Base-by-base conservation (phyloP, 2,113 vertebrate species). In the Axis porcinus region DNA sequence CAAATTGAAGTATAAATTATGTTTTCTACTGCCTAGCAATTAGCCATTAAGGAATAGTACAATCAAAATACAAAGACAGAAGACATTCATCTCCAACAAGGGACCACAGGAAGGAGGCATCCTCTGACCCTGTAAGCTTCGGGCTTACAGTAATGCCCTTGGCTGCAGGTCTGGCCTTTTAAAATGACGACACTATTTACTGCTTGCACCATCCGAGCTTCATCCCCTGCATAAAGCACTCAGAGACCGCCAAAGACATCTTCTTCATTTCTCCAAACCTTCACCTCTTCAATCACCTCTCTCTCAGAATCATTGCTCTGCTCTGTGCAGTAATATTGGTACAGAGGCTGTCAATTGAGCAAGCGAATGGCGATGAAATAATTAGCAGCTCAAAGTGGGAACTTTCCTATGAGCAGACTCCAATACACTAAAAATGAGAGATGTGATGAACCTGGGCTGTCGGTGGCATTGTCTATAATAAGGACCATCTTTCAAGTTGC, bases 1-100 rank as follows among this genome's bases (percentile, higher is more conserved):
- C 89, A 96, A 93, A 97, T 45, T 92, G 78, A 74, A 95, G 74
- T n/a, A 45, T 90, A 84, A 93, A 95, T 95, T 40, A 84, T 50
- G 28, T 82, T 93, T 97, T 83, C 76, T 58, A 88, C 50, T 43
- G 89, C 82, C 33, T 89, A 60, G 91, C 92, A 97, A 96, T 95
- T 96, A 96, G 74, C 92, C 82, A 74, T 91, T 96, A 93, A 94
- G 83, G 50, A 96, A 91, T 17, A 94, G 62, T 19, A 60, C 25
- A 40, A 55, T 92, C 87, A 85, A 55, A 91, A 60, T 21, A 27
- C 54, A 85, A 79, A 97, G 62, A 93, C 27, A 43, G 54, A 82
- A 94, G 76, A 54, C 36, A 30, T 43, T 54, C 67, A 4, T 2
- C 2, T 2, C 28, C 43, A 87, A 50, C n/a, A 2, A 89, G 50